Evolutionary conservation across 2,888 invertebrate species (phyloP), one percentile per base, ranked within the genome.

Genomic region (Diadegma fenestrale): DNA sequence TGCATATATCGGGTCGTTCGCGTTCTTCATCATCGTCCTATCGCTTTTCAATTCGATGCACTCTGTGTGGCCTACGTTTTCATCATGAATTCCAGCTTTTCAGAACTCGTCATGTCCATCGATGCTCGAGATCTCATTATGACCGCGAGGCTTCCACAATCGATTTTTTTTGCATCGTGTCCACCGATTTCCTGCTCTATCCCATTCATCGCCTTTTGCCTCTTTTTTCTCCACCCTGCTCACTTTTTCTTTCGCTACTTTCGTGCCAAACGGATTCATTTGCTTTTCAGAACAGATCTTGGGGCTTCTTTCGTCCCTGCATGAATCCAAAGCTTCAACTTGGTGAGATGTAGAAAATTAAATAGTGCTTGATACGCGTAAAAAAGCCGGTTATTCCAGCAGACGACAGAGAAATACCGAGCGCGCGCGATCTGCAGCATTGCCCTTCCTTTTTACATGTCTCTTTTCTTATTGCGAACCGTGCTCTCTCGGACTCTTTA

Each of bases 401-500:
- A n/a, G 76, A 66, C 82, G 79, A 78, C 82, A 79, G 80, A 79
- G 76, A n/a, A 63, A 26, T 75, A 69, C 75, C 68, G 22, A 78
- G 68, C 41, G 33, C 69, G 22, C 48, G 33, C 69, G 22, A 54
- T 43, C 51, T 19, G 17, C 37, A 51, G 19, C 43, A n/a, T 7
- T 17, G 33, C 30, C 19, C 63, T 26, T 17, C 10, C 63, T n/a
- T 54, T 69, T 61, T 61, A 58, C 77, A 33, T 22, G 45, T 37
- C 75, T 75, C 61, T 82, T 85, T 82, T 76, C 77, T 80, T 33
- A 4, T 3, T 51, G 72, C 54, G 73, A 75, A 85, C 76, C 82
- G 41, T 41, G 73, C 51, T 48, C n/a, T 54, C 22, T 54, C 54
- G 6, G 14, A 14, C 5, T 58, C 5, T 58, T 26, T 58, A 26